Percentiles rank a stretch among this genome's conserved stretches.
These are phyloP conservation scores for Anguilla japonica DNA, from an alignment of 2,113 vertebrate genomes.

Conservation along the genomic window DNA sequence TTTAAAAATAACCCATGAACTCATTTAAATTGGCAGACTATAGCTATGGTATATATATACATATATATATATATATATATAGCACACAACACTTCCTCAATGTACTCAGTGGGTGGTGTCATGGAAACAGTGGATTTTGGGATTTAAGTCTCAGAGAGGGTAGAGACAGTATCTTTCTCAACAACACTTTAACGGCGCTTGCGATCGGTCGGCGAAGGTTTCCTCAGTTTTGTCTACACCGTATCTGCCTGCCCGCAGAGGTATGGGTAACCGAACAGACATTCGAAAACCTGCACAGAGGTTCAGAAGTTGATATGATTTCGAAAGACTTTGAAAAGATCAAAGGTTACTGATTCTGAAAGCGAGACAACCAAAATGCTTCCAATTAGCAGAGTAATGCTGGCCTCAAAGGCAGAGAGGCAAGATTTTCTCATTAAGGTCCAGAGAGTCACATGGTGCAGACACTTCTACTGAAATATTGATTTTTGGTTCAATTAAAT, in stretches of 20 bases:
- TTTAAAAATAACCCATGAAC: no score
- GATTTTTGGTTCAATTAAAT: constrained; percentile 8
- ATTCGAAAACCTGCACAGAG: constrained; percentile 15
- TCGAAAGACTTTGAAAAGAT: constrained; percentile 31
- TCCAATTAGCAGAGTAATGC: constrained; percentile 25
- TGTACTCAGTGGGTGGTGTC: neutral
- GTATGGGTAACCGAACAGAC: constrained; percentile 8
- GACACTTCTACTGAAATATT: neutral
- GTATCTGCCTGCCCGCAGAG: neutral
- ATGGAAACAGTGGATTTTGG: neutral
- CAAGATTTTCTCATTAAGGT: constrained; percentile 20
- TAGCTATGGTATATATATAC: no score
- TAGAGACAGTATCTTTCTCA: neutral
- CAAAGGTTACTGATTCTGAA: constrained; percentile 26
- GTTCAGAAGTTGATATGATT: constrained; percentile 29
- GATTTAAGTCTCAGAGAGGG: neutral
- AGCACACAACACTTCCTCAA: neutral
- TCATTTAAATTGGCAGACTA: no score
- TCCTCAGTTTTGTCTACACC: neutral
- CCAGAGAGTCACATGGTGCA: neutral
- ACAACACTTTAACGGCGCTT: neutral
- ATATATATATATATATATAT: no score
- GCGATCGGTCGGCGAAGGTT: neutral
- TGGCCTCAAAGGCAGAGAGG: neutral
- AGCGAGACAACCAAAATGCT: constrained; percentile 18